phyloP scores from a whole-genome alignment of 2,113 vertebrate genomes.

The Xiphophorus couchianus region DNA sequence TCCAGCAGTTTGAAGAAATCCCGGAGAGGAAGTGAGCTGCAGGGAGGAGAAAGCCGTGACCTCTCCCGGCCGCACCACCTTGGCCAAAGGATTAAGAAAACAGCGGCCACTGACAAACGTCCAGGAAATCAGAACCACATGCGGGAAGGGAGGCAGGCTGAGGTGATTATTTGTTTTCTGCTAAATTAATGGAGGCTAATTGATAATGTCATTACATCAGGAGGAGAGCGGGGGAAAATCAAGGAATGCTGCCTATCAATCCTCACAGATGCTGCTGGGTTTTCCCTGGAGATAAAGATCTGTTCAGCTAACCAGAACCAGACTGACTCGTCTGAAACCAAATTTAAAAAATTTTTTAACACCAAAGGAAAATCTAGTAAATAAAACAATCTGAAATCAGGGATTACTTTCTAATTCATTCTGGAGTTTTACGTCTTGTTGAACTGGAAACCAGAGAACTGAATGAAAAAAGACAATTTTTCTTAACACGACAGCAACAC shows the following conservation, averaged over 20 bases:
- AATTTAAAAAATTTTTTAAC: neutral
- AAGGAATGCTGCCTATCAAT: constrained; percentile 82
- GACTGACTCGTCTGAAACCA: constrained; percentile 31
- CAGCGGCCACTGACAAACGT: constrained; percentile 77
- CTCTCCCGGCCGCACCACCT: constrained; percentile 68
- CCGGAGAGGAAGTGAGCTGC: constrained; percentile 44
- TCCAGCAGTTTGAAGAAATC: constrained; percentile 11
- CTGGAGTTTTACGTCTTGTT: too few relatives aligned
- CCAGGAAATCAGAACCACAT: constrained; percentile 84
- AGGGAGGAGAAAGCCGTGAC: constrained; percentile 74
- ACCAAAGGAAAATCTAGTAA: too few relatives aligned
- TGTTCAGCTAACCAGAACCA: constrained; percentile 75
- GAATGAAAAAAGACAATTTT: too few relatives aligned
- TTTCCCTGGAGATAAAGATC: constrained; percentile 73
- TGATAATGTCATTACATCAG: constrained; percentile 84
- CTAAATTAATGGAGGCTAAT: constrained; percentile 85
- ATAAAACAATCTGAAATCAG: too few relatives aligned
- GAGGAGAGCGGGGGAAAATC: constrained; percentile 70
- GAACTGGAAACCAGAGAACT: too few relatives aligned
- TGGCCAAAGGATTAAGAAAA: constrained; percentile 80
- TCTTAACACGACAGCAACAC: too few relatives aligned
- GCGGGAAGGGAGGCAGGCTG: constrained; percentile 67
- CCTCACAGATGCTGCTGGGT: constrained; percentile 70
- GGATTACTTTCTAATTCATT: too few relatives aligned
- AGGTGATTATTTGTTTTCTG: constrained; percentile 83